Percentiles rank a stretch among this genome's conserved stretches.
Evolutionary conservation across 2,797 vertebrate species (phyloP).

Genomic region (Urosaurus nigricauda): DNA sequence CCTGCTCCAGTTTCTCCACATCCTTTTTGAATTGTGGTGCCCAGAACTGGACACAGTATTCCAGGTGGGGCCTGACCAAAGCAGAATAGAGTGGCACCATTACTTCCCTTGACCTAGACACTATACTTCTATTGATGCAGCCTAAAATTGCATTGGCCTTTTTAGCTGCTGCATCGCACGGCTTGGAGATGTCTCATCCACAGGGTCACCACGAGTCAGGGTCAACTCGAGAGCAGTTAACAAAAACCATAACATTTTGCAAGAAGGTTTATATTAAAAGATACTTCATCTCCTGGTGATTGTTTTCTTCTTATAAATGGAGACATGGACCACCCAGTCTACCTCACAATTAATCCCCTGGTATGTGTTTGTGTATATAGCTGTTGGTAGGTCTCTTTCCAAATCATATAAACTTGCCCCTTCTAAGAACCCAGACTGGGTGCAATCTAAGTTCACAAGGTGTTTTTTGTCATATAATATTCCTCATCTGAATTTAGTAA

Average conservation of each 20-base stretch:
- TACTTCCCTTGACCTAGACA: no score
- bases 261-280: constrained; percentile 43
- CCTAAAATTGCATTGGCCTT: no score
- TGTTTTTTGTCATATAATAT: constrained; percentile 53
- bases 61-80: no score
- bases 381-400: constrained; percentile 52
- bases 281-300: constrained; percentile 25
- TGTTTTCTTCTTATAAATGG: constrained; percentile 43
- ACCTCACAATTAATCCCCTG: constrained; percentile 35
- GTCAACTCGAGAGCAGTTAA: no score
- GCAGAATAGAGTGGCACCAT: no score
- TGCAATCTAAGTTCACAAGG: constrained; percentile 57
- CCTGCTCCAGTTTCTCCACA: no score
- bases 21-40: no score
- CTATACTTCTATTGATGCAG: no score
- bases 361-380: constrained; percentile 43
- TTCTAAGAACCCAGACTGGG: constrained; percentile 57
- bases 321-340: constrained; percentile 46
- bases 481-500: constrained; percentile 38
- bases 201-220: no score
- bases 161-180: no score
- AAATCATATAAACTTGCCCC: constrained; percentile 53
- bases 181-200: no score
- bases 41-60: no score
- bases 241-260: background rate